Evolutionary conservation across 1,140 invertebrate genomes (phyloP).

Genomic region (Brachionus paranguensis): DNA sequence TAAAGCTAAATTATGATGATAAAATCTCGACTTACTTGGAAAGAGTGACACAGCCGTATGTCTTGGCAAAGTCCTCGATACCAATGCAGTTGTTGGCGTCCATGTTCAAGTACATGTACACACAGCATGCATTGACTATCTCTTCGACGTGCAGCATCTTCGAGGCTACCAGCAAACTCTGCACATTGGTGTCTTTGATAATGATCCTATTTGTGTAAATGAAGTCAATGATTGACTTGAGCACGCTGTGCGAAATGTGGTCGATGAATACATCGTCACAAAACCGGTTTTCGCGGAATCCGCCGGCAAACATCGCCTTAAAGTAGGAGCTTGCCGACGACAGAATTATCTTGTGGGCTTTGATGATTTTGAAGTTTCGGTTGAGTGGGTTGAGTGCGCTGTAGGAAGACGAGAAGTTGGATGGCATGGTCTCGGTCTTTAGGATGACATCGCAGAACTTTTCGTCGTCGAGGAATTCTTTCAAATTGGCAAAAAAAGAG

Average conservation of each 20-base stretch:
- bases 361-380: slow-evolving; percentile 39
- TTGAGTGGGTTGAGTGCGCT: background rate
- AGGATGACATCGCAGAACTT: slow-evolving; percentile 67
- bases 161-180: slow-evolving; percentile 77
- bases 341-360: slow-evolving; percentile 52
- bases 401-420: background rate
- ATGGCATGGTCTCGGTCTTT: slow-evolving; percentile 47
- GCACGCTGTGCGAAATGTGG: slow-evolving; percentile 76
- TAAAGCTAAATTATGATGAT: background rate
- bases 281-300: slow-evolving; percentile 43
- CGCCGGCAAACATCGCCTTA: slow-evolving; percentile 84
- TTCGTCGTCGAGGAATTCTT: slow-evolving; percentile 75
- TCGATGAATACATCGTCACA: slow-evolving; percentile 71
- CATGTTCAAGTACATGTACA: slow-evolving; percentile 78
- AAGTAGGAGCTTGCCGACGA: slow-evolving; percentile 61
- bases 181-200: slow-evolving; percentile 82
- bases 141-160: slow-evolving; percentile 87
- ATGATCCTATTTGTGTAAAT: slow-evolving; percentile 82
- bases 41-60: slow-evolving; percentile 75
- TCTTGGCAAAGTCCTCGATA: slow-evolving; percentile 82
- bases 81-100: slow-evolving; percentile 88
- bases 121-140: slow-evolving; percentile 82
- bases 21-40: slow-evolving; percentile 59
- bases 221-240: slow-evolving; percentile 75
- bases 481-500: slow-evolving; percentile 57